Conservation (phyloP, 2,113 vertebrate species). For the Myrmecophaga tridactyla region DNA sequence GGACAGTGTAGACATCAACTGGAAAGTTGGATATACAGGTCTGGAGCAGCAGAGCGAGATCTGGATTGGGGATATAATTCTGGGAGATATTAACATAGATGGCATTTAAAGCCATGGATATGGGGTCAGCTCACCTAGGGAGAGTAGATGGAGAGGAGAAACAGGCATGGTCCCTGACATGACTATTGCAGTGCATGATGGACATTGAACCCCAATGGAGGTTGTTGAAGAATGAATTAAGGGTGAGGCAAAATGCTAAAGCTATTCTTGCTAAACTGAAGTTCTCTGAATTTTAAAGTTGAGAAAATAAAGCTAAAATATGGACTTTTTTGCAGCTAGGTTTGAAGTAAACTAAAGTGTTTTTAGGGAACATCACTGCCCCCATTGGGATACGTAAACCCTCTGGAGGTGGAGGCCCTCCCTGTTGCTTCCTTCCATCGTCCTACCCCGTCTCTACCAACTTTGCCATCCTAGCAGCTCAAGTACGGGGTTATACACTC, state of each 20-base stretch:
- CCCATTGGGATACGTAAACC: background rate
- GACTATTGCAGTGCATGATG: background rate
- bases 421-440: fast-evolving
- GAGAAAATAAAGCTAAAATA: background rate
- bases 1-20: too few species aligned
- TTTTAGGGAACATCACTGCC: background rate
- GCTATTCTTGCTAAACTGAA: background rate
- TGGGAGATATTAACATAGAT: background rate
- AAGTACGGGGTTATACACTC: background rate
- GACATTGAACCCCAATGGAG: background rate
- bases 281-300: background rate
- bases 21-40: background rate
- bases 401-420: background rate
- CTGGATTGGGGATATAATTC: background rate
- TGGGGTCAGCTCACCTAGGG: background rate
- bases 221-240: too few species aligned
- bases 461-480: background rate
- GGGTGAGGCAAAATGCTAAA: background rate
- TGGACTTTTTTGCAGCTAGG: background rate
- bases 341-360: background rate
- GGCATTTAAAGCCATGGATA: background rate
- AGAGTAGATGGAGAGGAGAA: background rate
- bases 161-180: background rate
- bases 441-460: too few species aligned
- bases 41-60: background rate